Conservation (phyloP, 2,797 vertebrate genomes). For the Sebastes umbrosus region DNA sequence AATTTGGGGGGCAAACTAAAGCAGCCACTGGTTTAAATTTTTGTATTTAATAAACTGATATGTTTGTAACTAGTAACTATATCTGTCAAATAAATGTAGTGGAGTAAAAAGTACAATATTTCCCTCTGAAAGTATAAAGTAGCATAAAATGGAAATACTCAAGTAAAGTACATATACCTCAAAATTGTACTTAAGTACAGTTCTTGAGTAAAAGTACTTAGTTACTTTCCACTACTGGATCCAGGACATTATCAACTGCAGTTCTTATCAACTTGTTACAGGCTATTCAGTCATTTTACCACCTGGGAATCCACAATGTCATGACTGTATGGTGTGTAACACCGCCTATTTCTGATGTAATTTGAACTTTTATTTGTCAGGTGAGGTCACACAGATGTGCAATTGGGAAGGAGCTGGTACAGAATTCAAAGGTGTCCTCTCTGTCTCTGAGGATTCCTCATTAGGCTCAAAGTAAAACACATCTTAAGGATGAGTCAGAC, state of each 20-base stretch:
- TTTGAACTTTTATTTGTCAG: conserved; percentile 1
- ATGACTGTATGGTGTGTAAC: neutral
- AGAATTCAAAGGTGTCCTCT: conserved; percentile 19
- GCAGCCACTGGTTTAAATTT: no score
- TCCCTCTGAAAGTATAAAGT: no score
- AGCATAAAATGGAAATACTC: no score
- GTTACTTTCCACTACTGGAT: neutral
- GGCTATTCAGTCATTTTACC: neutral
- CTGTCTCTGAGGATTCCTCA: conserved; percentile 21
- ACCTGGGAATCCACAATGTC: neutral
- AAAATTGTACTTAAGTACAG: no score
- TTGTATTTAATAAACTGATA: no score
- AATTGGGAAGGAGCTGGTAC: neutral
- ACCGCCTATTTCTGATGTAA: neutral
- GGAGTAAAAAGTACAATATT: no score
- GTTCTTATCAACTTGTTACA: neutral
- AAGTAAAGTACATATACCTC: no score
- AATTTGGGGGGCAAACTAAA: no score
- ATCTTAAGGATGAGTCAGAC: conserved; percentile 23
- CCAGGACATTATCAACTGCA: neutral
- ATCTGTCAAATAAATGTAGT: no score
- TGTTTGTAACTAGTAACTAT: no score
- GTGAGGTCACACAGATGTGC: conserved; percentile 21
- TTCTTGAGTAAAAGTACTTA: no score
- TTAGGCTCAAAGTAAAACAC: conserved; percentile 32